A percentile compares a stretch with the other conserved stretches of the same genome.
Conservation (phyloP, 2,797 vertebrate genomes). For the Synanceia verrucosa region DNA sequence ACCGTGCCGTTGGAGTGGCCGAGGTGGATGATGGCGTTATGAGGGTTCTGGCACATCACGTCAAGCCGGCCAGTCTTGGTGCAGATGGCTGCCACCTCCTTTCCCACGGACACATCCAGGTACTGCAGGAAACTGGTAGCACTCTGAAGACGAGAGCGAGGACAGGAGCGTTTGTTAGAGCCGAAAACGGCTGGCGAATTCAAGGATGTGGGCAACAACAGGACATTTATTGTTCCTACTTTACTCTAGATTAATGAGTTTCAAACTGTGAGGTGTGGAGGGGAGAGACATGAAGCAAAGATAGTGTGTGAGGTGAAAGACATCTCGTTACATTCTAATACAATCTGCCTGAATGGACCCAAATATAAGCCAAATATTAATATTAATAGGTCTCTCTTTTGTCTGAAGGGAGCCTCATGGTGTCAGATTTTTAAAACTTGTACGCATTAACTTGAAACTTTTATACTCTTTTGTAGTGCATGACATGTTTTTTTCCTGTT, state of each 20-base stretch:
- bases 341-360: no score
- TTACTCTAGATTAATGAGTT: neutral
- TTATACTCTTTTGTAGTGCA: neutral
- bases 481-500: neutral
- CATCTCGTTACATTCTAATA: no score
- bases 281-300: neutral
- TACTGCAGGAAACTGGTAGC: constrained; percentile 91
- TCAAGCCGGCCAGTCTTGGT: constrained; percentile 86
- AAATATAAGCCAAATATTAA: no score
- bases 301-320: neutral
- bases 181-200: neutral
- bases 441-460: neutral
- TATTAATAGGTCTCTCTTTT: neutral
- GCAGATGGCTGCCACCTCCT: constrained; percentile 85
- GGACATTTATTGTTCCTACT: neutral
- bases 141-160: constrained; percentile 77
- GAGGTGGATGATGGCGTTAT: constrained; percentile 89
- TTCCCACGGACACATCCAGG: constrained; percentile 90
- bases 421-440: neutral
- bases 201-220: neutral
- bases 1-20: constrained; percentile 91
- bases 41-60: constrained; percentile 91
- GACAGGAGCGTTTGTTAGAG: neutral
- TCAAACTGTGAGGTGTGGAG: neutral
- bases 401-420: neutral